Percentiles rank a stretch among this genome's conserved stretches.
phyloP scores from a whole-genome alignment of 2,797 vertebrate genomes.

The Hemitrygon akajei region DNA sequence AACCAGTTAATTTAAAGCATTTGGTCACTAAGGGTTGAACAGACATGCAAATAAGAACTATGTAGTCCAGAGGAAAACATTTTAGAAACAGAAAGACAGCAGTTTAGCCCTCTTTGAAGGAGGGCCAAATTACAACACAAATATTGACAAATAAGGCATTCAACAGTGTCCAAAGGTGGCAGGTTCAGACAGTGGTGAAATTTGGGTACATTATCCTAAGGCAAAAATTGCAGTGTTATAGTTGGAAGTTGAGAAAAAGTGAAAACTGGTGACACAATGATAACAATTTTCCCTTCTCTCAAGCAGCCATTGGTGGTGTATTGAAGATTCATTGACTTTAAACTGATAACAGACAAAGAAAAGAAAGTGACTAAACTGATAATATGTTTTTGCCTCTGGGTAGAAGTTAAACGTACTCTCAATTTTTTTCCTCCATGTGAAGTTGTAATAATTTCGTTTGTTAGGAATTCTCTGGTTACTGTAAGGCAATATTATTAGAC shows the following conservation, averaged over 20 bases:
- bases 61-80: too few species aligned
- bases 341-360: neutral
- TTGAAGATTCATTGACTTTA: neutral
- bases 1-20: too few species aligned
- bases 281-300: neutral
- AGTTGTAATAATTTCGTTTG: neutral
- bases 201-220: too few species aligned
- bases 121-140: too few species aligned
- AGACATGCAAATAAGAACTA: too few species aligned
- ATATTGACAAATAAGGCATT: neutral
- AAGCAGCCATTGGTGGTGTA: neutral
- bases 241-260: neutral
- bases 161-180: neutral
- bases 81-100: too few species aligned
- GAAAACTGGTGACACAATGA: neutral
- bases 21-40: too few species aligned
- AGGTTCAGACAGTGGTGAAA: neutral
- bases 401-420: neutral
- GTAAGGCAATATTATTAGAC: neutral
- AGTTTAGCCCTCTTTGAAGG: too few species aligned
- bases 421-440: neutral
- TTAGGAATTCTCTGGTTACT: neutral
- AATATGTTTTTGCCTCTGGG: neutral
- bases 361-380: neutral
- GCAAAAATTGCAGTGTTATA: neutral